These are phyloP conservation scores for Eristalis intricaria DNA, from an alignment of 2,888 invertebrate species.

Conservation along the genomic window DNA sequence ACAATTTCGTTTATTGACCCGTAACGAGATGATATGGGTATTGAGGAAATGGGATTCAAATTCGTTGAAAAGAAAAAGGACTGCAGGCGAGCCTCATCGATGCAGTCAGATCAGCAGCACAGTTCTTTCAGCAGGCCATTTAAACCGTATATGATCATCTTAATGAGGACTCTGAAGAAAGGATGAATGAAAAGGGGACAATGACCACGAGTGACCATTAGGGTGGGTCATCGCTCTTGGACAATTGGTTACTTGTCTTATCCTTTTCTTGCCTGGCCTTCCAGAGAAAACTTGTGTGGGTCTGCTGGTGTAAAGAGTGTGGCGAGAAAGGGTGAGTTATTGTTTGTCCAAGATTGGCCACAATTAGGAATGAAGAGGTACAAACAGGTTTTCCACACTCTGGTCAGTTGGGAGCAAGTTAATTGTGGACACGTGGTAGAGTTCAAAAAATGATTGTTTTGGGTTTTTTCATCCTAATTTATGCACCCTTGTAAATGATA, in stretches of 20 bases:
- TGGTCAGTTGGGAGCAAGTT: slow-evolving; percentile 45
- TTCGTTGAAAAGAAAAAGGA: not conserved
- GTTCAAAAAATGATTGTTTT: slow-evolving; percentile 17
- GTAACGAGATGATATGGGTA: slow-evolving; percentile 63
- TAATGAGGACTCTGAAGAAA: slow-evolving; percentile 29
- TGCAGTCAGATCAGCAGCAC: slow-evolving; percentile 45
- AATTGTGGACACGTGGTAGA: slow-evolving; percentile 43
- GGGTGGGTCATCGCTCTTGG: slow-evolving; percentile 26
- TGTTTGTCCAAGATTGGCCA: slow-evolving; percentile 39
- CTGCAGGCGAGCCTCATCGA: slow-evolving; percentile 44
- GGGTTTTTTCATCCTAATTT: slow-evolving; percentile 4
- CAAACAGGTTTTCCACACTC: slow-evolving; percentile 28
- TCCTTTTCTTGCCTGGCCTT: slow-evolving; percentile 1
- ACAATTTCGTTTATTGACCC: slow-evolving; percentile 58
- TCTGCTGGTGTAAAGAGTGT: slow-evolving; percentile 9
- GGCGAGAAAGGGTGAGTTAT: slow-evolving; percentile 13
- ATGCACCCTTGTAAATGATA: slow-evolving; percentile 38
- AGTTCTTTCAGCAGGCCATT: slow-evolving; percentile 55
- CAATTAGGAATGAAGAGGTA: slow-evolving; percentile 17
- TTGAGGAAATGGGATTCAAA: slow-evolving; percentile 30
- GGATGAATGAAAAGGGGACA: not conserved
- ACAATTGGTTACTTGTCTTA: slow-evolving; percentile 23
- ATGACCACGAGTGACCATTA: not conserved
- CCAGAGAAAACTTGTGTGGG: not conserved
- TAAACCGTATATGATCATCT: slow-evolving; percentile 10